These are phyloP conservation scores for Carettochelys insculpta DNA, from an alignment of 2,113 vertebrate genomes.

Conservation along the genomic window DNA sequence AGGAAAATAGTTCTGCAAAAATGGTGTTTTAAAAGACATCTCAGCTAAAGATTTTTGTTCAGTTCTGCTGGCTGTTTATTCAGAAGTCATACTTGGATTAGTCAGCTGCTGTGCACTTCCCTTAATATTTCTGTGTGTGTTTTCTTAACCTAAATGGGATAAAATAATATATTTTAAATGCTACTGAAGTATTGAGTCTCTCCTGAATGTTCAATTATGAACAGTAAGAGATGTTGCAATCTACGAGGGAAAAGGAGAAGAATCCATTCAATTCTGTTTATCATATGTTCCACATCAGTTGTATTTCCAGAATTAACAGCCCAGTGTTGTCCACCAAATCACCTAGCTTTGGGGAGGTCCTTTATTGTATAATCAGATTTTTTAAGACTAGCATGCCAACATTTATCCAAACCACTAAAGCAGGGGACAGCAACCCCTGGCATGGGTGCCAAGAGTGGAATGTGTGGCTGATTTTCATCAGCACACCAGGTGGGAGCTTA, in stretches of 20 bases:
- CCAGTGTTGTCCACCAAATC: not conserved
- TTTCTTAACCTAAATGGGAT: not conserved
- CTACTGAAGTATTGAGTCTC: conserved; percentile 7
- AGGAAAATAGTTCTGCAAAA: not conserved
- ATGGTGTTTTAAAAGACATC: conserved; percentile 7
- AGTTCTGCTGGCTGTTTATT: not conserved
- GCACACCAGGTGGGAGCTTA: no score
- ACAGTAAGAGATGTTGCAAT: conserved; percentile 11
- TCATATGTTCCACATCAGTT: conserved; percentile 1
- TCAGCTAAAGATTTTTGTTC: conserved; percentile 11
- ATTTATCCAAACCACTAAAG: not conserved
- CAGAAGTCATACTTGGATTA: not conserved
- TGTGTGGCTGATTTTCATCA: no score
- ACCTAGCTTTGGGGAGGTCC: not conserved
- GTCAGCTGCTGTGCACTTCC: not conserved
- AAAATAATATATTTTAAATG: conserved; percentile 50
- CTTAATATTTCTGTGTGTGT: not conserved
- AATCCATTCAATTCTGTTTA: conserved; percentile 38
- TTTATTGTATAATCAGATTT: not conserved
- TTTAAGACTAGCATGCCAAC: conserved; percentile 7
- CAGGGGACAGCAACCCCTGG: no score
- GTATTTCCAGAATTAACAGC: conserved; percentile 34
- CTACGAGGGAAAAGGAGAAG: conserved; percentile 45
- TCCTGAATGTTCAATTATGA: conserved; percentile 49
- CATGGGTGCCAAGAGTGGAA: no score